phyloP scores from a whole-genome alignment of 2,113 vertebrate genomes.

The Charadrius vociferus region DNA sequence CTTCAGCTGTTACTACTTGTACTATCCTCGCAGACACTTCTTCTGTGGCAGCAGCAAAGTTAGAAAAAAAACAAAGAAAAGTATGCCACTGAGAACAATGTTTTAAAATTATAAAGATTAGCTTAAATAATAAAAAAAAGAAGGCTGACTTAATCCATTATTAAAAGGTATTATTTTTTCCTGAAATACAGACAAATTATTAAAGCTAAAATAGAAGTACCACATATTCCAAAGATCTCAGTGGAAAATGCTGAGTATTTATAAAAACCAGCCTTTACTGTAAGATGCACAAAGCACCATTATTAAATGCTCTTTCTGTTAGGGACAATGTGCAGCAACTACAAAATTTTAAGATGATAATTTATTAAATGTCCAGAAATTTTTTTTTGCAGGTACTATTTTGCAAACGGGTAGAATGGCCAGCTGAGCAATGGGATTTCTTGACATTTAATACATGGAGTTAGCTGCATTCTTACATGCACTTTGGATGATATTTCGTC shows the following conservation, averaged over 20 bases:
- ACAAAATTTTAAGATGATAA: background rate
- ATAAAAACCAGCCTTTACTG: background rate
- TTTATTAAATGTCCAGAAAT: background rate
- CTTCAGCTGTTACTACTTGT: conserved; percentile 98
- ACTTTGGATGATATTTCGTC: background rate
- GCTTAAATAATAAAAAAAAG: background rate
- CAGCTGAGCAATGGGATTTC: background rate
- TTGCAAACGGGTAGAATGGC: background rate
- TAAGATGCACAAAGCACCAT: background rate
- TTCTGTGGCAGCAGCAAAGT: conserved; percentile 79
- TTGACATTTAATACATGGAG: background rate
- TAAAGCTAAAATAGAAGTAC: background rate
- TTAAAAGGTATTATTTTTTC: background rate
- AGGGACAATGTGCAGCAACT: background rate
- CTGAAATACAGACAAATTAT: background rate
- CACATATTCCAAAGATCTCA: background rate
- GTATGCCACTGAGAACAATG: background rate
- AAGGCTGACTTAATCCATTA: background rate
- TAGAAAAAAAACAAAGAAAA: conserved; percentile 32
- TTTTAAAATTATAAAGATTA: background rate
- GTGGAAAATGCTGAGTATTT: background rate
- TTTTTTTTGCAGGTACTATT: background rate
- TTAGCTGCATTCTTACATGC: background rate
- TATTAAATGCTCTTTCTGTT: background rate
- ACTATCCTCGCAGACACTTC: conserved; percentile 98